A percentile compares a stretch with the other conserved stretches of the same genome.
These are phyloP conservation scores for Melieria picta DNA, from an alignment of 2,888 invertebrate genomes.

Conservation along the genomic window DNA sequence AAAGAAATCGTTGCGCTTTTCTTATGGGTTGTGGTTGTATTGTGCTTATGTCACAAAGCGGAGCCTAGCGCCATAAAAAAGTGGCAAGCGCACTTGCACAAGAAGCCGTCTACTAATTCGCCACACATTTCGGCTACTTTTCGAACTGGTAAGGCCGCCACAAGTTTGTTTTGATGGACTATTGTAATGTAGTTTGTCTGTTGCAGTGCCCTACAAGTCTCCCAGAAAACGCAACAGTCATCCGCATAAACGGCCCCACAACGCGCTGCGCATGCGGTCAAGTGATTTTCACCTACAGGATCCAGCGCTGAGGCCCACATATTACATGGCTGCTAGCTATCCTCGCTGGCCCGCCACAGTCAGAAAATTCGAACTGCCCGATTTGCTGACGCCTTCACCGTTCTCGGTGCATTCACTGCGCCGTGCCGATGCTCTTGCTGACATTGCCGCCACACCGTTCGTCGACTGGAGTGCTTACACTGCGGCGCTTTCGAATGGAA, in stretches of 20 bases:
- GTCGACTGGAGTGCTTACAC: constrained; percentile 22
- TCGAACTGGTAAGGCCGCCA: constrained; percentile 22
- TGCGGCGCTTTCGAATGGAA: constrained; percentile 9
- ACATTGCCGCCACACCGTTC: constrained; percentile 1
- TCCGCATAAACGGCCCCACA: constrained; percentile 20
- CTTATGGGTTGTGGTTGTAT: neutral
- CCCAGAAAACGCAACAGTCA: neutral
- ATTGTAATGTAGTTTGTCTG: neutral
- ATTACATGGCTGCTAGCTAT: constrained; percentile 13
- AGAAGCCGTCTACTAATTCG: constrained; percentile 10
- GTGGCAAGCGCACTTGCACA: constrained; percentile 17
- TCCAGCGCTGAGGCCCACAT: neutral
- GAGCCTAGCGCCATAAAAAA: constrained; percentile 14
- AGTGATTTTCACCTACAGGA: neutral
- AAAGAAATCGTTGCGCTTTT: neutral
- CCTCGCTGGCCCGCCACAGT: constrained; percentile 16
- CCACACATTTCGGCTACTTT: constrained; percentile 33
- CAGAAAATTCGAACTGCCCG: constrained; percentile 16
- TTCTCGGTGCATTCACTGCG: constrained; percentile 2
- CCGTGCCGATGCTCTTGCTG: constrained; percentile 28
- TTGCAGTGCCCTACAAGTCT: neutral
- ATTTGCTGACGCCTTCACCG: neutral
- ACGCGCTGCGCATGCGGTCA: constrained; percentile 13
- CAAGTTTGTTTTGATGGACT: neutral
- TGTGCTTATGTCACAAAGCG: neutral